These are phyloP conservation scores for Steinernema khuongi DNA, from an alignment of 1,140 invertebrate species.

Conservation along the genomic window DNA sequence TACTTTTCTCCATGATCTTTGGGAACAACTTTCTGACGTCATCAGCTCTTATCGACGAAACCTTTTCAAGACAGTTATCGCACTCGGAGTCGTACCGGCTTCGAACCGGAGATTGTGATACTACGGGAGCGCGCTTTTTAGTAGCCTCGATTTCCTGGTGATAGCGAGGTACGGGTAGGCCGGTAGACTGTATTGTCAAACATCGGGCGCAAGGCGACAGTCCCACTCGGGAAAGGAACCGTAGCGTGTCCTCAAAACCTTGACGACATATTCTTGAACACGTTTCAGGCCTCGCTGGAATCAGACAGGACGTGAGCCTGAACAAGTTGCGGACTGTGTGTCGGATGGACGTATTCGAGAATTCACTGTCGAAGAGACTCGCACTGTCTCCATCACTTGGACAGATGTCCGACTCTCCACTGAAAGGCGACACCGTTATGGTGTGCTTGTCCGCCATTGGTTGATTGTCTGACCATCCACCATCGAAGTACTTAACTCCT, in stretches of 20 bases:
- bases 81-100: conserved; percentile 47
- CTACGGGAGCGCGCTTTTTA: neutral
- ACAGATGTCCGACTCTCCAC: conserved; percentile 95
- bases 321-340: conserved; percentile 78
- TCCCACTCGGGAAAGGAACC: conserved; percentile 67
- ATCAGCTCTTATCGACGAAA: conserved; percentile 22
- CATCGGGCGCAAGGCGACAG: conserved; percentile 50
- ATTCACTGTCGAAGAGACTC: conserved; percentile 66
- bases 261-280: conserved; percentile 89
- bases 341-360: conserved; percentile 90
- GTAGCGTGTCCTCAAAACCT: conserved; percentile 89
- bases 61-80: conserved; percentile 47
- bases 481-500: conserved; percentile 88
- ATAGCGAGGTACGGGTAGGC: conserved; percentile 10
- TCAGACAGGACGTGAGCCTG: conserved; percentile 80
- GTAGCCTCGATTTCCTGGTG: neutral
- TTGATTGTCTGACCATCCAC: conserved; percentile 90
- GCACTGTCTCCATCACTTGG: conserved; percentile 71
- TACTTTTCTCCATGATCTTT: conserved; percentile 39
- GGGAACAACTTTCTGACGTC: conserved; percentile 41
- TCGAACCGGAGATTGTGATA: conserved; percentile 20
- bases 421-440: conserved; percentile 92
- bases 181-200: conserved; percentile 46
- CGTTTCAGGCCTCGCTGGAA: conserved; percentile 86
- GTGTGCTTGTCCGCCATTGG: conserved; percentile 86